These are phyloP conservation scores for Epinotia bilunana DNA, from an alignment of 2,888 invertebrate genomes.

Conservation along the genomic window DNA sequence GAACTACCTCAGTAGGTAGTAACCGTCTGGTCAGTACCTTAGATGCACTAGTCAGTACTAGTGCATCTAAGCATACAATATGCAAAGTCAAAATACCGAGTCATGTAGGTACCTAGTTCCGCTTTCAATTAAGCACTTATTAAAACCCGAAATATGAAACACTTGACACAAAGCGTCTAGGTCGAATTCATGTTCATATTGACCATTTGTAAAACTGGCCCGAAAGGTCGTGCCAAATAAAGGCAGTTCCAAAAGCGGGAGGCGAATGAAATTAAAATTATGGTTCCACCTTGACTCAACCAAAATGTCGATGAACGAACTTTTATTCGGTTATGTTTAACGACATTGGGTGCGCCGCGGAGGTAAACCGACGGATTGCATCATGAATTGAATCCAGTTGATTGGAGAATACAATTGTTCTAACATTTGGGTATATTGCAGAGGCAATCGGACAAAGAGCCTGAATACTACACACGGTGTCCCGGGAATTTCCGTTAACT, in stretches of 20 bases:
- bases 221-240: slow-evolving; percentile 68
- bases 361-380: slow-evolving; percentile 32
- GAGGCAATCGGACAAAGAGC: neutral
- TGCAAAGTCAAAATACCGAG: neutral
- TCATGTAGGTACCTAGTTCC: neutral
- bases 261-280: slow-evolving; percentile 52
- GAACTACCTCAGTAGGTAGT: no score
- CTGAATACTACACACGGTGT: no score
- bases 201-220: slow-evolving; percentile 61
- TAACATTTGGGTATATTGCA: neutral
- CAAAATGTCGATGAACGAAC: slow-evolving; percentile 57
- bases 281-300: slow-evolving; percentile 57
- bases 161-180: slow-evolving; percentile 16
- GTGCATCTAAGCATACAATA: no score
- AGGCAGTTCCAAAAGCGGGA: slow-evolving; percentile 63
- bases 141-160: slow-evolving; percentile 17
- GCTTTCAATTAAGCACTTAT: slow-evolving; percentile 6
- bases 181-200: slow-evolving; percentile 29
- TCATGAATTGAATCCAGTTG: slow-evolving; percentile 7
- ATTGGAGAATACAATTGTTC: slow-evolving; percentile 19
- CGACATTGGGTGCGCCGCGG: slow-evolving; percentile 38
- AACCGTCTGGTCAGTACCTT: no score
- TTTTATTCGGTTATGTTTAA: slow-evolving; percentile 45
- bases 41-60: no score
- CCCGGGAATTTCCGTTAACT: no score